phyloP scores from a whole-genome alignment of 2,113 vertebrate species.

The Lycaon pictus region DNA sequence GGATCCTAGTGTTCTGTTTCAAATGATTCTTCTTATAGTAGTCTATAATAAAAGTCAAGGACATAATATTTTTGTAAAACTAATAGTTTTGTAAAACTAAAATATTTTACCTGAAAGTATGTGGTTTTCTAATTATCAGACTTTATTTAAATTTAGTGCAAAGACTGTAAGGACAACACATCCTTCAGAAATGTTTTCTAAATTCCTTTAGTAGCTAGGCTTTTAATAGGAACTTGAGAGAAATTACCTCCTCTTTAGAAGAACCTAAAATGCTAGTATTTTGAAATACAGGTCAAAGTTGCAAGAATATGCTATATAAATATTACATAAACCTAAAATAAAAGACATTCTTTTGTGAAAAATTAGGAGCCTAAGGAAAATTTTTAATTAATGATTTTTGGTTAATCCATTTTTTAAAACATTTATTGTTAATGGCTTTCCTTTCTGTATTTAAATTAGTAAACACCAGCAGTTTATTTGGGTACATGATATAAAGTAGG shows the following conservation, averaged over 20 bases:
- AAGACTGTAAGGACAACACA: background rate
- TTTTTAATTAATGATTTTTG: background rate
- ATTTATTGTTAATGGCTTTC: background rate
- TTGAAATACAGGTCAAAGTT: background rate
- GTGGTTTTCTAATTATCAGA: background rate
- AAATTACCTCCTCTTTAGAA: conserved; percentile 13
- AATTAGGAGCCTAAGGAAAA: background rate
- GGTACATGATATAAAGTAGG: background rate
- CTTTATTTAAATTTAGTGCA: background rate
- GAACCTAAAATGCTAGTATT: background rate
- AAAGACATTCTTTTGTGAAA: background rate
- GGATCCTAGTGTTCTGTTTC: background rate
- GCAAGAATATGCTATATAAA: background rate
- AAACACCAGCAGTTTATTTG: background rate
- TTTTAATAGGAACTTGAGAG: background rate
- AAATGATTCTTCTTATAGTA: background rate
- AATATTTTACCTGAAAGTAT: background rate
- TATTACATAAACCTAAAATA: background rate
- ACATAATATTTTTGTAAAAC: background rate
- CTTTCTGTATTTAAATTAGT: background rate
- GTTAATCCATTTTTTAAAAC: background rate
- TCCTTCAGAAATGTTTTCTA: background rate
- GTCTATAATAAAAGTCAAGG: background rate
- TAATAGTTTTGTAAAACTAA: background rate
- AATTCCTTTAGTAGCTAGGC: background rate